phyloP scores from a whole-genome alignment of 1,140 invertebrate genomes.

The Zeugodacus cucurbitae region DNA sequence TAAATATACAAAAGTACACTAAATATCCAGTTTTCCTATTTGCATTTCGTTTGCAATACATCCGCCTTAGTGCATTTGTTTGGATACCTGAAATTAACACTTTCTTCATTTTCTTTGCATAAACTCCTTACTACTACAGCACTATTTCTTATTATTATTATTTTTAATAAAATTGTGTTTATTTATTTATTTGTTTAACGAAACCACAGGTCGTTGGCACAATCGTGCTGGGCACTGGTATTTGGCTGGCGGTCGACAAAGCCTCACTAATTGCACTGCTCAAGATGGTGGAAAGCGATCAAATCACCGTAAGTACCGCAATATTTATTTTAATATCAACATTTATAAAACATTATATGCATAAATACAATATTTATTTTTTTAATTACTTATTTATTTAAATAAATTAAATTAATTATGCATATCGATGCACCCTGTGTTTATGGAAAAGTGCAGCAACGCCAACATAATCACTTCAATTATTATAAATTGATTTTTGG shows the following conservation, averaged over 20 bases:
- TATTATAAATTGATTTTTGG: not conserved
- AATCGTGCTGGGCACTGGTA: conserved; percentile 77
- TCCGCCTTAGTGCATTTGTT: not conserved
- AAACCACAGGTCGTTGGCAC: conserved; percentile 77
- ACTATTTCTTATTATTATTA: not conserved
- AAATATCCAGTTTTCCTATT: not conserved
- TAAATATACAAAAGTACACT: not conserved
- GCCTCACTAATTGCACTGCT: conserved; percentile 74
- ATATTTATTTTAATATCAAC: not conserved
- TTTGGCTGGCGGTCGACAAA: conserved; percentile 80
- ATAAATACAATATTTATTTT: not conserved
- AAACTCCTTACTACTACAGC: not conserved
- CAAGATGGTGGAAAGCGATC: conserved; percentile 70
- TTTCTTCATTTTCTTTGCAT: not conserved
- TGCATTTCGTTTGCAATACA: not conserved
- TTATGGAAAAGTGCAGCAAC: not conserved
- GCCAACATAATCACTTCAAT: not conserved
- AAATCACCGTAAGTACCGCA: conserved; percentile 70
- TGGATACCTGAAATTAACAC: not conserved
- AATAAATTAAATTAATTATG: too few species aligned
- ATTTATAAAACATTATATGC: not conserved
- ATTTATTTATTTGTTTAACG: not conserved
- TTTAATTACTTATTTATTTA: not conserved
- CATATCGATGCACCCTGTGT: not conserved
- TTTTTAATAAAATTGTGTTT: not conserved